These are phyloP conservation scores for Eumerus sabulonum DNA, from an alignment of 2,888 invertebrate genomes.

Conservation along the genomic window DNA sequence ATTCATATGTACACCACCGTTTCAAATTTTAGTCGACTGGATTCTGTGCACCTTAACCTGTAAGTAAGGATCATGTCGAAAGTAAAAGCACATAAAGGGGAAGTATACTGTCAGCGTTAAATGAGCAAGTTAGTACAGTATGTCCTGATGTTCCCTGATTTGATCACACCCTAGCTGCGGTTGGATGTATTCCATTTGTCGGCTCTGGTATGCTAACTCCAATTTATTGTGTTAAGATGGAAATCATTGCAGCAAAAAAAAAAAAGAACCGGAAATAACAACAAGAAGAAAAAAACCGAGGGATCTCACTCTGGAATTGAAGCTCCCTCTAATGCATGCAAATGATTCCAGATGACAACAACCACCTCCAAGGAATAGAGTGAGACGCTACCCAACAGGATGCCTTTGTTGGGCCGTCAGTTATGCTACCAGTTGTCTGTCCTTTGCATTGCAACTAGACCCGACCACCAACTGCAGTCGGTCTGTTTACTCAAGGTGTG, in stretches of 20 bases:
- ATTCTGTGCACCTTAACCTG: no score
- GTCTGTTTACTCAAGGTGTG: background rate
- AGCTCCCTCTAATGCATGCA: conserved; percentile 4
- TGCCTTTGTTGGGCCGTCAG: background rate
- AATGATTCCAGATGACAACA: background rate
- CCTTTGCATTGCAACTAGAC: background rate
- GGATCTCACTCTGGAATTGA: conserved; percentile 8
- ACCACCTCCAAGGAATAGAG: background rate
- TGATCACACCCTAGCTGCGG: background rate
- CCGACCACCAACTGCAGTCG: background rate
- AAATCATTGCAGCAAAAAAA: background rate
- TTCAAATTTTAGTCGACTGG: no score
- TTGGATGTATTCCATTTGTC: conserved; percentile 1
- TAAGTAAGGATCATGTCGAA: no score
- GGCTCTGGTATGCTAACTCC: background rate
- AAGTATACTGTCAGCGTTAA: no score
- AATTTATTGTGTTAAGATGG: conserved; percentile 11
- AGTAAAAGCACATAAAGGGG: no score
- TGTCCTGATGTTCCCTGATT: background rate
- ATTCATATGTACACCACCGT: no score
- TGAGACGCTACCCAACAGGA: background rate
- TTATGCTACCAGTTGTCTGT: background rate
- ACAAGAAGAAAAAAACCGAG: background rate
- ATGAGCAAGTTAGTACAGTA: no score
- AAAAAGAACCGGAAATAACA: background rate